Conservation (phyloP, 2,888 invertebrate genomes). For the Smittia sp. region DNA sequence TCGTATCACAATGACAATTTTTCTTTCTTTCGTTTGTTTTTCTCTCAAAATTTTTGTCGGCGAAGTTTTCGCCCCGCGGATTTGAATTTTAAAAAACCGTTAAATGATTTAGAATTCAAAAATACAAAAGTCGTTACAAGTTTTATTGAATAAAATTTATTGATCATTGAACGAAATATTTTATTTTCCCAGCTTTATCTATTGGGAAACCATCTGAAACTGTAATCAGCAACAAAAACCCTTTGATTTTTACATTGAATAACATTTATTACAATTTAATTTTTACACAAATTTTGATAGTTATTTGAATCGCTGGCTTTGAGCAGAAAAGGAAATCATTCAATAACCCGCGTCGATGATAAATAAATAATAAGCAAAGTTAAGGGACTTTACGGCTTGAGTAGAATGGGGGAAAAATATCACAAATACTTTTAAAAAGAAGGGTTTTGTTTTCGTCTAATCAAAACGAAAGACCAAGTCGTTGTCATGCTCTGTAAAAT, state of each 20-base stretch:
- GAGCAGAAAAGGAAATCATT: constrained; percentile 8
- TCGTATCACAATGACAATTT: neutral
- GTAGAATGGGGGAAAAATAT: neutral
- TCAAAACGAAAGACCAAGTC: neutral
- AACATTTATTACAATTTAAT: constrained; percentile 13
- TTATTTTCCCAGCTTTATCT: too few relatives aligned
- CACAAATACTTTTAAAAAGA: constrained; percentile 9
- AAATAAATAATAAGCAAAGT: neutral
- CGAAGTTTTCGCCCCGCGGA: too few relatives aligned
- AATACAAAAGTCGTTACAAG: neutral
- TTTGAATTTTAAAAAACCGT: neutral
- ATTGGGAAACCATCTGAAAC: too few relatives aligned
- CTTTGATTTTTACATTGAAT: constrained; percentile 21
- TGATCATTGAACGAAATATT: too few relatives aligned
- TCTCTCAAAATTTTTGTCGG: neutral
- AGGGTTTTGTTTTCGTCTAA: neutral
- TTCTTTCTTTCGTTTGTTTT: neutral
- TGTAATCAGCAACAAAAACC: too few relatives aligned
- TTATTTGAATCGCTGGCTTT: neutral
- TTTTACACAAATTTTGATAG: constrained; percentile 7
- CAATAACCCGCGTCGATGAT: neutral
- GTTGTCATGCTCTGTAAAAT: neutral
- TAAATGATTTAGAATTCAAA: neutral
- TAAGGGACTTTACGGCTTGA: neutral
- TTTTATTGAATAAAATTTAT: neutral